These are phyloP conservation scores for Pocillopora meandrina DNA, from an alignment of 92 coral and sea anemone genomes.

Conservation along the genomic window DNA sequence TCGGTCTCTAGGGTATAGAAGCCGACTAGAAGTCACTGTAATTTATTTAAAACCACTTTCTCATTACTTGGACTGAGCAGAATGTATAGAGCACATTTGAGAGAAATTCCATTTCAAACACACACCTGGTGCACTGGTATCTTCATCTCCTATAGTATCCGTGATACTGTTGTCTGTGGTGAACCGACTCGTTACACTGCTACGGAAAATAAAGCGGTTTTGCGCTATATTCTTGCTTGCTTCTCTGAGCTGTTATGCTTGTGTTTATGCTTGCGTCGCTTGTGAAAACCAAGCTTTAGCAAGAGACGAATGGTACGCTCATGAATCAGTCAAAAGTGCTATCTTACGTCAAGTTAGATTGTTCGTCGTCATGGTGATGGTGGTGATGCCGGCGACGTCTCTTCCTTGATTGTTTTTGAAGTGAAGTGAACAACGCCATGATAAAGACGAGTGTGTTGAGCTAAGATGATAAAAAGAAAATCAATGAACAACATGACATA, in stretches of 20 bases:
- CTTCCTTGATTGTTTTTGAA: conserved; percentile 64
- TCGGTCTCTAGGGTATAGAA: too few relatives aligned
- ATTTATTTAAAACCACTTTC: too few relatives aligned
- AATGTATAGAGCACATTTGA: too few relatives aligned
- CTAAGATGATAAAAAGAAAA: conserved; percentile 41
- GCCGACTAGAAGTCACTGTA: too few relatives aligned
- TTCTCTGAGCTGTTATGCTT: too few relatives aligned
- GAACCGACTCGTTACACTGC: conserved; percentile 76
- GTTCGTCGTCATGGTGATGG: conserved; percentile 72
- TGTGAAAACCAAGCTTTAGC: too few relatives aligned
- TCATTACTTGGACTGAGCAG: too few relatives aligned
- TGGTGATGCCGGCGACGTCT: conserved; percentile 76
- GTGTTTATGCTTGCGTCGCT: too few relatives aligned
- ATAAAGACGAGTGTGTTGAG: conserved; percentile 79
- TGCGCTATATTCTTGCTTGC: too few relatives aligned
- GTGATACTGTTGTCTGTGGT: conserved; percentile 50
- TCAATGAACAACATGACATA: too few relatives aligned
- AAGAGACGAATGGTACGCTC: too few relatives aligned
- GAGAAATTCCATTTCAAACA: not conserved
- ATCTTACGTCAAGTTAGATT: conserved; percentile 59
- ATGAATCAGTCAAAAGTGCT: not conserved
- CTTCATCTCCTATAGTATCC: conserved; percentile 65
- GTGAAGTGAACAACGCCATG: conserved; percentile 85
- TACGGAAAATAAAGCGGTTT: conserved; percentile 47
- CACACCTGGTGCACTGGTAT: conserved; percentile 65